Evolutionary conservation across 2,797 vertebrate genomes (phyloP), one percentile per base, ranked within the genome.

Genomic region (Cebuella pygmaea): DNA sequence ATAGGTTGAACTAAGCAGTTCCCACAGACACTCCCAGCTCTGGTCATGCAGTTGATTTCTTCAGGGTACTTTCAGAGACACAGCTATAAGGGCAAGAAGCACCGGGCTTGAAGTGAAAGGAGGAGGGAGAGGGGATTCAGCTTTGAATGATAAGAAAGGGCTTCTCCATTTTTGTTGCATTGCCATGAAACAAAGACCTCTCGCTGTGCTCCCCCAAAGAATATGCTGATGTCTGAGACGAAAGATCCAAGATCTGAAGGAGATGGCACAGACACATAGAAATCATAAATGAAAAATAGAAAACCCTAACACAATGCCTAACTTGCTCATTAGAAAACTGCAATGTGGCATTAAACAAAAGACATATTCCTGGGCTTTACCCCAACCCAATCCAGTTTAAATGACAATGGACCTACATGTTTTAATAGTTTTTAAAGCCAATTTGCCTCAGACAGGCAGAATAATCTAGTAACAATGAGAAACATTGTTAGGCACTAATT

Each of bases 401-500:
- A 50, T 41, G 82, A n/a, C 19, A 88, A 72, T 5, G 55, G 70
- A 7, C 50, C 39, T 0, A 0, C 1, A 24, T 7, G 30, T 4
- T 36, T 27, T 52, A 44, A 78, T 5, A 50, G n/a, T 41, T 79
- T 88, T 61, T n/a, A 55, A 52, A 94, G 15, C 5, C 13, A 36
- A 8, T 12, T 12, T 64, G 64, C 52, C 26, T 6, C 24, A 30
- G n/a, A 61, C 48, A 33, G 26, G n/a, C 27, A 41, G 57, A 41
- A 33, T 46, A 67, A 27, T 57, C 64, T 30, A 59, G 61, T 59
- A 19, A 36, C 20, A 33, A n/a, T 12, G 13, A 64, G 46, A 41
- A 39, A 4, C 2, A 12, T 12, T 1, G 1, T 0, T 30, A 41
- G 36, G 15, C 33, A 7, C 7, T 3, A 1, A 19, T 83, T 59